Evolutionary conservation across 2,113 vertebrate species (phyloP).

Genomic region (Anser cygnoides): DNA sequence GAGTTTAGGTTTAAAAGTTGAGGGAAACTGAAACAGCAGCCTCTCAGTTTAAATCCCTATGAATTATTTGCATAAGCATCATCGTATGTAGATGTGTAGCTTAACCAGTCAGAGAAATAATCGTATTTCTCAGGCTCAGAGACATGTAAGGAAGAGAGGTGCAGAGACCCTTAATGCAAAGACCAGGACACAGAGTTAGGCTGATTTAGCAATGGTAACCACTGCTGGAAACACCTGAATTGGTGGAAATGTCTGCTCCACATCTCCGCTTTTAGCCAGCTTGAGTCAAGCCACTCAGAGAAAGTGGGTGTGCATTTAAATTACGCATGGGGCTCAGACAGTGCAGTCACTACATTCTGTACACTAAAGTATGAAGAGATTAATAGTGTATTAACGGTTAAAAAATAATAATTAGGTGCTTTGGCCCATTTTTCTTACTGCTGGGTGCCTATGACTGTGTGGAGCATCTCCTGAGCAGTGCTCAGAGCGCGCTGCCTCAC

Average conservation of each 20-base stretch:
- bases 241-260: neutral
- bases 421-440: neutral
- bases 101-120: neutral
- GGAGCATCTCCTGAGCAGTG: neutral
- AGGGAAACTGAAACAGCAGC: neutral
- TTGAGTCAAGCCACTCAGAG: neutral
- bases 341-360: neutral
- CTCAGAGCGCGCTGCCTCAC: no score
- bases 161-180: neutral
- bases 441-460: fast-evolving
- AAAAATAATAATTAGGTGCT: neutral
- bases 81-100: neutral
- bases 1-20: no score
- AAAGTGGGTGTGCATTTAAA: neutral
- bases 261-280: neutral
- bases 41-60: neutral
- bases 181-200: neutral
- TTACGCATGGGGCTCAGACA: neutral
- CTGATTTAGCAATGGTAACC: neutral
- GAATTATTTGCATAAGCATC: no score
- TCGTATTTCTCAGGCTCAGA: neutral
- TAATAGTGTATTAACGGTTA: neutral
- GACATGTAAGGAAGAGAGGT: no score
- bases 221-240: neutral
- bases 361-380: neutral